phyloP scores from a whole-genome alignment of 2,113 vertebrate species.

The Macquaria australasica region DNA sequence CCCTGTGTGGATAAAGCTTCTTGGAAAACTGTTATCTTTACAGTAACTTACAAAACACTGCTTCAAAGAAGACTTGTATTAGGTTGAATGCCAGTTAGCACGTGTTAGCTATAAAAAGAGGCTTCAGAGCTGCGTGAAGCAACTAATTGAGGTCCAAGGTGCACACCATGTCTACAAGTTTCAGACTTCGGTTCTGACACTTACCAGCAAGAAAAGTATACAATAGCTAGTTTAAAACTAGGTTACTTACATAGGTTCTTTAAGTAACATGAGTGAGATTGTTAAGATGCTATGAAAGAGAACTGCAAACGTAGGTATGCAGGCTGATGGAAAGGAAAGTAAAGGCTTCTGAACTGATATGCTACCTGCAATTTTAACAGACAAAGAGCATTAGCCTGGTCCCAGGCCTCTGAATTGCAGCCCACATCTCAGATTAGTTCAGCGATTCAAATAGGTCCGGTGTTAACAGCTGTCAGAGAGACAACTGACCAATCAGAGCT shows the following conservation, averaged over 20 bases:
- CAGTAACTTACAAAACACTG: neutral
- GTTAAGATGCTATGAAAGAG: neutral
- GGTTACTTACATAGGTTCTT: neutral
- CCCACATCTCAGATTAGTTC: conserved; percentile 3
- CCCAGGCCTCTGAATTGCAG: neutral
- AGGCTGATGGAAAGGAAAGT: neutral
- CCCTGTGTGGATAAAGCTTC: neutral
- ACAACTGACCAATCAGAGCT: neutral
- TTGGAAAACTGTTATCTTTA: neutral
- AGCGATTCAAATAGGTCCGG: neutral
- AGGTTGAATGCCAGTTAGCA: neutral
- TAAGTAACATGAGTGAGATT: neutral
- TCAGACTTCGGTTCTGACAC: neutral
- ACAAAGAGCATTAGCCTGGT: neutral
- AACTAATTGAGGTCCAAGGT: neutral
- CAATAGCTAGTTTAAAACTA: neutral
- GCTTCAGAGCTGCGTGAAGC: neutral
- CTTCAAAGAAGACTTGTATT: neutral
- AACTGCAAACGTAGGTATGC: neutral
- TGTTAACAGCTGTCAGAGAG: neutral
- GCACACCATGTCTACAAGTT: neutral
- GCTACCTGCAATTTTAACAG: neutral
- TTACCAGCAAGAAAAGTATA: neutral
- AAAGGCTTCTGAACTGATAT: neutral
- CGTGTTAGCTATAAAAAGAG: neutral